Conservation (phyloP, 2,888 invertebrate species). For the Tillus elongatus region DNA sequence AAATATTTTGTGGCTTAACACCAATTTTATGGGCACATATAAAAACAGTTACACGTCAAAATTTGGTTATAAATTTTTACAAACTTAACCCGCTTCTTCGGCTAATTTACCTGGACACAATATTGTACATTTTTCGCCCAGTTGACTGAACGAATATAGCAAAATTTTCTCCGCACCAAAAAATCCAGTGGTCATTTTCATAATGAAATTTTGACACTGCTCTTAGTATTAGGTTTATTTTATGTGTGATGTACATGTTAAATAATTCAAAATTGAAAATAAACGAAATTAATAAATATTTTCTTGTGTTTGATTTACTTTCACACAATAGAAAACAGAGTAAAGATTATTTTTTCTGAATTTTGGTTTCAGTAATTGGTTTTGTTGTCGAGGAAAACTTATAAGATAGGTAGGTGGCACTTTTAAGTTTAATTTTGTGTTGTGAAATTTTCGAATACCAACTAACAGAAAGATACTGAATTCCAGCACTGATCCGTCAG, state of each 20-base stretch:
- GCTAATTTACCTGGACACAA: no score
- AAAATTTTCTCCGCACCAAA: slow-evolving; percentile 40
- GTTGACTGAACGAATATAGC: slow-evolving; percentile 37
- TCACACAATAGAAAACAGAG: not conserved
- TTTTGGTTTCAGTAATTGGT: no score
- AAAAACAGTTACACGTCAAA: no score
- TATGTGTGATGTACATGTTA: slow-evolving; percentile 46
- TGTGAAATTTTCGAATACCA: slow-evolving; percentile 18
- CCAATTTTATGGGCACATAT: no score
- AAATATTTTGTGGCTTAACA: no score
- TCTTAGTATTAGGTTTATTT: slow-evolving; percentile 36
- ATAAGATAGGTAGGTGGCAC: slow-evolving; percentile 39
- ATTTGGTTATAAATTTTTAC: no score
- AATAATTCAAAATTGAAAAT: slow-evolving; percentile 43
- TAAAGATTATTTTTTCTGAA: no score
- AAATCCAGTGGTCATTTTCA: slow-evolving; percentile 20
- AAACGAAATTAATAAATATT: slow-evolving; percentile 39
- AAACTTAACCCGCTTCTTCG: no score
- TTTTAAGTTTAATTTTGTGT: slow-evolving; percentile 25
- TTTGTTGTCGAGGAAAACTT: slow-evolving; percentile 1
- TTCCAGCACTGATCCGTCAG: slow-evolving; percentile 35
- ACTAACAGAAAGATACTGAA: slow-evolving; percentile 36
- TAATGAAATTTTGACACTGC: slow-evolving; percentile 17
- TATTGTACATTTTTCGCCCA: no score
- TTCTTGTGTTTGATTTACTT: slow-evolving; percentile 28